These are phyloP conservation scores for Pissodes strobi DNA, from an alignment of 1,140 invertebrate species.

Conservation along the genomic window DNA sequence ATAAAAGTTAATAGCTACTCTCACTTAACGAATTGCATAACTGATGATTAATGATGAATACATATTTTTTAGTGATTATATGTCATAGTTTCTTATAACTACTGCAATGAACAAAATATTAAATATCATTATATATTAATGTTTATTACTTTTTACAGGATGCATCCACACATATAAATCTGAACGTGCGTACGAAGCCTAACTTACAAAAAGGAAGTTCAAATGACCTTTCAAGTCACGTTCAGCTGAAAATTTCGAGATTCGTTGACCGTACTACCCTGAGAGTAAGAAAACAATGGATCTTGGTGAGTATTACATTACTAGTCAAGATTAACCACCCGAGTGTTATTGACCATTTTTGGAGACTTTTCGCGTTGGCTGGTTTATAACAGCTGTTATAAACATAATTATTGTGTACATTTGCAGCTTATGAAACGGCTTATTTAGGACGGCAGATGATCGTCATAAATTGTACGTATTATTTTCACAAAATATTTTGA, in stretches of 20 bases:
- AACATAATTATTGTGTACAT: too few relatives aligned
- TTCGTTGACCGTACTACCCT: constrained; percentile 22
- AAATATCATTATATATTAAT: constrained; percentile 6
- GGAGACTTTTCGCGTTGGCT: constrained; percentile 1
- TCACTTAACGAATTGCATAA: too few relatives aligned
- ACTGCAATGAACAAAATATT: too few relatives aligned
- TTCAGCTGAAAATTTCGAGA: constrained; percentile 30
- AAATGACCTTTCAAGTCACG: constrained; percentile 36
- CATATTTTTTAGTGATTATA: too few relatives aligned
- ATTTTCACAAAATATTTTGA: too few relatives aligned
- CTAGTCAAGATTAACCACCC: neutral
- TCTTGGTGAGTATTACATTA: constrained; percentile 28
- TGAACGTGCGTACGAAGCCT: constrained; percentile 18
- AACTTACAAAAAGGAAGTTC: constrained; percentile 25
- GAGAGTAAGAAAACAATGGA: constrained; percentile 29
- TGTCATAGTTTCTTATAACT: too few relatives aligned
- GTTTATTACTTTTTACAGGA: constrained; percentile 25
- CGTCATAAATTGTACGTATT: too few relatives aligned
- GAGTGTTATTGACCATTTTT: constrained; percentile 20
- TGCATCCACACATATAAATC: constrained; percentile 17
- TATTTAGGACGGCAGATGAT: too few relatives aligned
- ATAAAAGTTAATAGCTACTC: too few relatives aligned
- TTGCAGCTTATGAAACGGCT: too few relatives aligned
- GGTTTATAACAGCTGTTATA: too few relatives aligned
- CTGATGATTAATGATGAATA: too few relatives aligned